Conservation (phyloP, 53 echinoderm and acorn worm species). For the Glandiceps talaboti region DNA sequence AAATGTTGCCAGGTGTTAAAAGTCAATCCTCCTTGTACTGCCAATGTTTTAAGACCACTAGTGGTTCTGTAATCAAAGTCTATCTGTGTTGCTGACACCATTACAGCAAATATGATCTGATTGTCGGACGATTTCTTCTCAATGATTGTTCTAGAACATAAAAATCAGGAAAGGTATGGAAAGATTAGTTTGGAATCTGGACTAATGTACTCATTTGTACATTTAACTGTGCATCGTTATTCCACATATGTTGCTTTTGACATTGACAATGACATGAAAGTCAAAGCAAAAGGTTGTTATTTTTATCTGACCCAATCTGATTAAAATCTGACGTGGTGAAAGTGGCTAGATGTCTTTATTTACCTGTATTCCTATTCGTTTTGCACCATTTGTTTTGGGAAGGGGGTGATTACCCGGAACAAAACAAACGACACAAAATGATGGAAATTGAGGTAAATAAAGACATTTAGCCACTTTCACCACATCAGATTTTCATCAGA, state of each 20-base stretch:
- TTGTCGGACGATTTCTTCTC: constrained; percentile 42
- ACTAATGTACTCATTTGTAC: not conserved
- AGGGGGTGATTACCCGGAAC: too few relatives aligned
- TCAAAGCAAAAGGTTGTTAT: too few relatives aligned
- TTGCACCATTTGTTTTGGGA: too few relatives aligned
- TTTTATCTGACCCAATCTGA: too few relatives aligned
- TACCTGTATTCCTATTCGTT: too few relatives aligned
- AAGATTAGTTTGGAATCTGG: not conserved
- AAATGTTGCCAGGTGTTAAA: constrained; percentile 69
- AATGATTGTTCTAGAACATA: constrained; percentile 40
- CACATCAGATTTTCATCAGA: too few relatives aligned
- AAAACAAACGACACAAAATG: too few relatives aligned
- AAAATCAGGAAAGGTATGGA: not conserved
- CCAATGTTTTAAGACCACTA: constrained; percentile 37
- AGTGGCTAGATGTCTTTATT: too few relatives aligned
- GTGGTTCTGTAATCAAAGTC: constrained; percentile 71
- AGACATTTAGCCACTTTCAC: too few relatives aligned
- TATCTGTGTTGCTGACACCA: constrained; percentile 50
- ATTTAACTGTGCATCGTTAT: not conserved
- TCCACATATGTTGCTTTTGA: not conserved
- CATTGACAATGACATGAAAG: too few relatives aligned
- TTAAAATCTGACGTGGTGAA: too few relatives aligned
- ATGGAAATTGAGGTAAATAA: too few relatives aligned
- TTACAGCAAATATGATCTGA: constrained; percentile 52
- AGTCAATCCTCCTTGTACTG: constrained; percentile 27